phyloP scores from a whole-genome alignment of 2,113 vertebrate species.

The Strix uralensis region DNA sequence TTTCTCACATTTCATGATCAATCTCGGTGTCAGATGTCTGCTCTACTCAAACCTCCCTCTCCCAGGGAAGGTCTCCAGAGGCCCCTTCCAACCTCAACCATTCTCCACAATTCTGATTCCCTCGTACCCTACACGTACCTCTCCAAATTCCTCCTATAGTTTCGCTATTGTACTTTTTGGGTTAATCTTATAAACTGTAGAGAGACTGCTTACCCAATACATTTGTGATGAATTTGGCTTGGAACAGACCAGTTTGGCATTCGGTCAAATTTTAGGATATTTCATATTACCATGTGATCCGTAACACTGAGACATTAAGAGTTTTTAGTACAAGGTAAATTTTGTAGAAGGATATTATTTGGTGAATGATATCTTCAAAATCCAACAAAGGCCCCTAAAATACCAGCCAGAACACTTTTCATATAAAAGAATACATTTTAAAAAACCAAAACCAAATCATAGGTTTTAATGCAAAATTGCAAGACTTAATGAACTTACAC shows the following conservation, averaged over 20 bases:
- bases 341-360: not conserved
- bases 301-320: not conserved
- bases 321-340: not conserved
- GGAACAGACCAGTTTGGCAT: not conserved
- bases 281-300: not conserved
- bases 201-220: not conserved
- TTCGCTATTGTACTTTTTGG: too few relatives aligned
- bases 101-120: too few relatives aligned
- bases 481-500: not conserved
- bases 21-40: not conserved
- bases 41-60: not conserved
- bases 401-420: not conserved
- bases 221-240: not conserved
- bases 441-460: not conserved
- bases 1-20: not conserved
- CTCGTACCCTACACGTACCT: not conserved
- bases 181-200: not conserved
- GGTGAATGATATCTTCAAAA: not conserved
- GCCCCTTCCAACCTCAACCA: not conserved
- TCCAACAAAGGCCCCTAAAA: not conserved
- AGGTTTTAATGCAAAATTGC: not conserved
- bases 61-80: not conserved
- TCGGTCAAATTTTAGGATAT: not conserved
- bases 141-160: not conserved
- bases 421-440: not conserved